Evolutionary conservation across 2,888 invertebrate species (phyloP), one percentile per base, ranked within the genome.

Genomic region (Cactoblastis cactorum): DNA sequence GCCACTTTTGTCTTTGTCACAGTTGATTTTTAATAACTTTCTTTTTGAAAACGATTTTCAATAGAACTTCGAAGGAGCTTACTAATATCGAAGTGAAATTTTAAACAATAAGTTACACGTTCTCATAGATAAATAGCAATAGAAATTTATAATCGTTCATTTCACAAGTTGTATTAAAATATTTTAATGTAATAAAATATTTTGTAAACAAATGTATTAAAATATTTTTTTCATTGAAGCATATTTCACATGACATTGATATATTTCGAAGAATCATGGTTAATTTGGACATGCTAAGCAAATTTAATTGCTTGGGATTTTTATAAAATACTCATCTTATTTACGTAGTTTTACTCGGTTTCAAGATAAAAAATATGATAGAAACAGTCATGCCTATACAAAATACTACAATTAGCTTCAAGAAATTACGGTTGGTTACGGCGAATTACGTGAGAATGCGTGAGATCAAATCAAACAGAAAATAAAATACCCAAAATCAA

Each of bases 1-100:
- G 37, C 17, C 28, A 39, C 53, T 54, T 63, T 67, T 62, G 61
- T 67, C 67, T 64, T 64, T 62, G 59, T 62, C 58, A 56, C 49
- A 52, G 51, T 48, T 33, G 41, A 47, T 55, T 53, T 59, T 53
- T 53, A 54, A 58, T 56, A 57, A 62, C 52, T 55, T 54, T 55
- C 45, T 53, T 53, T 18, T 52, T 43, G 32, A 32, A 39, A 28
- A 37, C 28, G 3, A 38, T 39, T 37, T 24, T 24, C 11, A 28
- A 38, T 14, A 41, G 37, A 41, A 49, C 12, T 15, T 12, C 19
- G 15, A 18, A 28, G 41, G 38, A 14, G n/a, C 15, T 48, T 22
- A 37, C n/a, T 18, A 38, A n/a, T 37, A 12, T 46, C 34, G 8
- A 15, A 45, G 17, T 28, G 33, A 45, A 45, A 4, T 45, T 33